These are phyloP conservation scores for Pelodiscus sinensis DNA, from an alignment of 2,113 vertebrate species.

Conservation along the genomic window DNA sequence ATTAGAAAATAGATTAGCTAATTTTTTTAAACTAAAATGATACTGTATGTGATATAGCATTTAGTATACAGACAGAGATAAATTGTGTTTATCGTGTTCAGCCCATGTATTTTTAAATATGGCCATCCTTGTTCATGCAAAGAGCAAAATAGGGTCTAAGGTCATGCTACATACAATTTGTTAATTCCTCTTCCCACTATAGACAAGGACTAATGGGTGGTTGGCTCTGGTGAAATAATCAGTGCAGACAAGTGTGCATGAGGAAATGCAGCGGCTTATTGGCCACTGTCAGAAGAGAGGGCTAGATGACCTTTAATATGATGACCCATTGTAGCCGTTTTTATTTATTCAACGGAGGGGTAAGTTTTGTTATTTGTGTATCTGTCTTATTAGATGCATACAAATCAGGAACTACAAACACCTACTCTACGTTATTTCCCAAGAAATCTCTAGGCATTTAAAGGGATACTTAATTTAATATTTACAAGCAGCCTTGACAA, in stretches of 20 bases:
- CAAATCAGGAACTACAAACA: background rate
- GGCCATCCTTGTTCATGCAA: background rate
- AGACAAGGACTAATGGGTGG: background rate
- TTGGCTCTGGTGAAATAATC: background rate
- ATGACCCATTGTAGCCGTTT: too few relatives aligned
- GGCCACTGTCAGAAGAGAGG: too few relatives aligned
- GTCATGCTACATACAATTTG: background rate
- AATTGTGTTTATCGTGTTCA: background rate
- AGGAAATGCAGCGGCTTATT: background rate
- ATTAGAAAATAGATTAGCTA: background rate
- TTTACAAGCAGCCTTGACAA: background rate
- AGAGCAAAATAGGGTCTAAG: background rate
- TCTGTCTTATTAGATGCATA: rapidly evolving
- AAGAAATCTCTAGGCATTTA: rapidly evolving
- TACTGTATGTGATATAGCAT: background rate
- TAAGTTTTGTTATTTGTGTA: background rate
- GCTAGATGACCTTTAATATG: too few relatives aligned
- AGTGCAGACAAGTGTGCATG: rapidly evolving
- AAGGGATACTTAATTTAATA: background rate
- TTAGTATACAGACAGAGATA: background rate
- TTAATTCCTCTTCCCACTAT: background rate
- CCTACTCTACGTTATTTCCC: rapidly evolving
- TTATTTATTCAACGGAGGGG: too few relatives aligned
- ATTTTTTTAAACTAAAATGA: background rate
- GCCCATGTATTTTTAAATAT: background rate